Conservation (phyloP, 2,888 invertebrate genomes). For the Pemphredon lugubris region DNA sequence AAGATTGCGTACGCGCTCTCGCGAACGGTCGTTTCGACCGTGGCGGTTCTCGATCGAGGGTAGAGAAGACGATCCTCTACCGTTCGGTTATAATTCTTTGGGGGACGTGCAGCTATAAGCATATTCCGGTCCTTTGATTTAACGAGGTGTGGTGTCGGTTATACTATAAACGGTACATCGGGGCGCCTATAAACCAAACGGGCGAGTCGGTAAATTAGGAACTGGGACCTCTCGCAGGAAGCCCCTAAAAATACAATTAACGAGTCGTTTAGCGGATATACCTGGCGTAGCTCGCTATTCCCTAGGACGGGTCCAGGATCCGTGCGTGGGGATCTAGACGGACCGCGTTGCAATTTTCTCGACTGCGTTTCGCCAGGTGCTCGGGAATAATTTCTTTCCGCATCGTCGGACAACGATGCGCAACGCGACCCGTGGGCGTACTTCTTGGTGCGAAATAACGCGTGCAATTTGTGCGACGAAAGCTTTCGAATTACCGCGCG, state of each 20-base stretch:
- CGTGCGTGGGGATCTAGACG: conserved; percentile 32
- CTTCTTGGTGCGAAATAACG: no score
- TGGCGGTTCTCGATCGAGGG: conserved; percentile 30
- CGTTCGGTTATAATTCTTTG: conserved; percentile 70
- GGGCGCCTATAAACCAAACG: conserved; percentile 76
- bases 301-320: conserved; percentile 42
- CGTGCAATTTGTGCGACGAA: no score
- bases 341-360: conserved; percentile 14
- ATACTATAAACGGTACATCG: conserved; percentile 76
- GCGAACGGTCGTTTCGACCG: no score
- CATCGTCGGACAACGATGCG: no score
- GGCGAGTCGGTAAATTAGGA: conserved; percentile 78
- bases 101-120: conserved; percentile 64
- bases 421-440: no score
- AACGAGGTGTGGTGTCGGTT: conserved; percentile 79
- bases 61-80: conserved; percentile 43
- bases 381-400: neutral
- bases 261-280: conserved; percentile 74
- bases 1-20: conserved; percentile 11
- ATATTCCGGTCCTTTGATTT: conserved; percentile 74
- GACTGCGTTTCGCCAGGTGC: neutral
- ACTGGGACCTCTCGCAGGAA: conserved; percentile 70
- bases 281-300: conserved; percentile 62
- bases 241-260: conserved; percentile 79
- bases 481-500: no score